phyloP scores from a whole-genome alignment of 2,797 vertebrate genomes.

The Xerus rutilus region DNA sequence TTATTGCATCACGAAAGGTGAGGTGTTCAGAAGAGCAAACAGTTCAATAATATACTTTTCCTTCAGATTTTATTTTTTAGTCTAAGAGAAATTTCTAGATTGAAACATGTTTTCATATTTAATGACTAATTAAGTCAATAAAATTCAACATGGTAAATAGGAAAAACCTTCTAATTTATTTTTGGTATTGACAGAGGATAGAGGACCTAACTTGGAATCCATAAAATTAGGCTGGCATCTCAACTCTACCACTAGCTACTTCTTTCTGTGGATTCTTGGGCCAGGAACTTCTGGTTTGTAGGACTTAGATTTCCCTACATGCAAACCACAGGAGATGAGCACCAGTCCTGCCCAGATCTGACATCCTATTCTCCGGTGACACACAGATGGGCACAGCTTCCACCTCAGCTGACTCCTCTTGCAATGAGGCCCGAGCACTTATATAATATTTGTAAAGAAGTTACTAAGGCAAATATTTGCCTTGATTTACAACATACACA shows the following conservation, averaged over 20 bases:
- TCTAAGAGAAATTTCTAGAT: conserved; percentile 60
- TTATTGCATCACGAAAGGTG: conserved; percentile 74
- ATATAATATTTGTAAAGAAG: conserved; percentile 50
- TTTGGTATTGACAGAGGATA: conserved; percentile 13
- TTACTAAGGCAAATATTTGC: conserved; percentile 49
- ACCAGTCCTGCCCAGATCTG: background rate
- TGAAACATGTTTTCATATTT: conserved; percentile 61
- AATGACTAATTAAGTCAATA: conserved; percentile 60
- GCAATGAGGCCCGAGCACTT: conserved; percentile 27
- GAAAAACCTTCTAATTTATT: conserved; percentile 35
- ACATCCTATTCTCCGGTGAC: background rate
- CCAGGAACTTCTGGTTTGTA: conserved; percentile 4
- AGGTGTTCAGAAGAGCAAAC: conserved; percentile 75
- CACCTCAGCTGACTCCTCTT: conserved; percentile 45
- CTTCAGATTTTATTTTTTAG: conserved; percentile 70
- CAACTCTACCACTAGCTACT: conserved; percentile 26
- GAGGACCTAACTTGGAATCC: conserved; percentile 34
- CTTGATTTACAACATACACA: background rate
- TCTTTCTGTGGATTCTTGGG: background rate
- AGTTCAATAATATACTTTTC: conserved; percentile 66
- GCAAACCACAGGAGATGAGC: background rate
- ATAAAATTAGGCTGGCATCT: background rate
- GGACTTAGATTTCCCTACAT: background rate
- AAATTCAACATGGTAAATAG: conserved; percentile 55
- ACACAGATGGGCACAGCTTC: conserved; percentile 27